Evolutionary conservation across 1,140 invertebrate genomes (phyloP).

Genomic region (Eciton burchellii): DNA sequence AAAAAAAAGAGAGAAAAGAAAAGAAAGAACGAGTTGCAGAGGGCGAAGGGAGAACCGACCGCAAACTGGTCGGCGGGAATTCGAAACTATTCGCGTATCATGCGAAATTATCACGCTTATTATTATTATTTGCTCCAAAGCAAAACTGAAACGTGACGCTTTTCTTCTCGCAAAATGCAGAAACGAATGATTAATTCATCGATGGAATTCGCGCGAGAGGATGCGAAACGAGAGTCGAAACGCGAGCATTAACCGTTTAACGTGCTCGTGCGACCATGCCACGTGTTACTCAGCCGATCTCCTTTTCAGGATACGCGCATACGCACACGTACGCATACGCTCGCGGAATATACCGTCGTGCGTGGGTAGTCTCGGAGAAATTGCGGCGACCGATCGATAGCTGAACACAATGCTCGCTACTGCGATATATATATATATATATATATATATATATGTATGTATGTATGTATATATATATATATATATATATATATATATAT

Average conservation of each 20-base stretch:
- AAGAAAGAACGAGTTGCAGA: slow-evolving; percentile 7
- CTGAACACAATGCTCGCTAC: slow-evolving; percentile 60
- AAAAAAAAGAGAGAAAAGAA: too few relatives aligned
- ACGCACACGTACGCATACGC: slow-evolving; percentile 36
- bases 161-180: not conserved
- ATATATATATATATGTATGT: too few relatives aligned
- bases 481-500: too few relatives aligned
- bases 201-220: slow-evolving; percentile 9
- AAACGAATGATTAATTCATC: slow-evolving; percentile 13
- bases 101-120: not conserved
- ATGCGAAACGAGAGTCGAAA: slow-evolving; percentile 6
- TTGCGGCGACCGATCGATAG: slow-evolving; percentile 68
- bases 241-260: slow-evolving; percentile 36
- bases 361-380: slow-evolving; percentile 56
- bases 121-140: not conserved
- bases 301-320: slow-evolving; percentile 3
- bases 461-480: too few relatives aligned
- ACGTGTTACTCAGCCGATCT: slow-evolving; percentile 47
- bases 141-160: not conserved
- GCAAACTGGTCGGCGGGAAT: slow-evolving; percentile 12
- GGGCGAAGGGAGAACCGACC: slow-evolving; percentile 18
- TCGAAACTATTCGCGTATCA: slow-evolving; percentile 16
- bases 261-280: slow-evolving; percentile 30
- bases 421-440: too few relatives aligned
- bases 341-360: slow-evolving; percentile 24